These are phyloP conservation scores for Danaus plexippus DNA, from an alignment of 1,140 invertebrate genomes.

Conservation along the genomic window DNA sequence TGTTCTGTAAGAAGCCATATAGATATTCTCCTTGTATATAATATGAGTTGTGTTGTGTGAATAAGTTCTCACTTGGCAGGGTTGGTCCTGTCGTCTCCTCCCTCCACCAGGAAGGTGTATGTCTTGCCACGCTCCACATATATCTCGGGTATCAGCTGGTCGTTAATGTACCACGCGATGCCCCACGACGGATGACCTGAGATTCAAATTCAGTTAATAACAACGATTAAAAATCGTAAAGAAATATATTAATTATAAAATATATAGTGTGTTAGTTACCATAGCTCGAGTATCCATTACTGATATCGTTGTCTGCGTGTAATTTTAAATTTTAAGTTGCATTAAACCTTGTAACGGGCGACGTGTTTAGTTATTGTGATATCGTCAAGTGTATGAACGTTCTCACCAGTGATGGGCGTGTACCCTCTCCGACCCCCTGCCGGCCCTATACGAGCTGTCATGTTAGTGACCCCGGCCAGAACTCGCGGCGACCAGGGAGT, in stretches of 20 bases:
- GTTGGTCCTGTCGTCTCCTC: conserved; percentile 79
- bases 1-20: too few relatives aligned
- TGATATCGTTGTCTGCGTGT: conserved; percentile 58
- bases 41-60: too few relatives aligned
- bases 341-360: too few relatives aligned
- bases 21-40: not conserved
- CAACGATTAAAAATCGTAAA: conserved; percentile 5
- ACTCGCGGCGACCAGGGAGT: conserved; percentile 78
- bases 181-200: conserved; percentile 86
- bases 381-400: conserved; percentile 3
- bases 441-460: conserved; percentile 86
- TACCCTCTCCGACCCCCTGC: conserved; percentile 87
- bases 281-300: conserved; percentile 41
- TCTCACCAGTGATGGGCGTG: conserved; percentile 80
- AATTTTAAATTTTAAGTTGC: conserved; percentile 15
- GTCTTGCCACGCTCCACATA: conserved; percentile 90
- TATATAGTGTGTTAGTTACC: conserved; percentile 36
- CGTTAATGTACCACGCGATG: conserved; percentile 96
- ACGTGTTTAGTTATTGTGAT: not conserved
- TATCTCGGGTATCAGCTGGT: conserved; percentile 89
- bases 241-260: not conserved
- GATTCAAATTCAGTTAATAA: conserved; percentile 2
- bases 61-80: conserved; percentile 73
- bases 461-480: conserved; percentile 75
- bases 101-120: conserved; percentile 90